Evolutionary conservation across 2,113 vertebrate species (phyloP).

Genomic region (Callaeas wilsoni): DNA sequence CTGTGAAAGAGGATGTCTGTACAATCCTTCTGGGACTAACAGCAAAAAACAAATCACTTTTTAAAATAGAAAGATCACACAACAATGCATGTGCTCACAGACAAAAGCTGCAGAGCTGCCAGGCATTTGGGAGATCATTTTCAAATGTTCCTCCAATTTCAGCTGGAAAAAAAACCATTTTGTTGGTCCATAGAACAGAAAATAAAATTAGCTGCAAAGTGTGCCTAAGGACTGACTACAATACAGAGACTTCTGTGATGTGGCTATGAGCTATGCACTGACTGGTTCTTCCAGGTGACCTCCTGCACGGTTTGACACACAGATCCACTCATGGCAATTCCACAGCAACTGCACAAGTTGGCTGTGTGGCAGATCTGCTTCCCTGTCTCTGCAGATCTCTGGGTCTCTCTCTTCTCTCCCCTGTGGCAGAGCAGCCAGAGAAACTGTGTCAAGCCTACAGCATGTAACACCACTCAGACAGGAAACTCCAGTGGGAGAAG

Average conservation of each 20-base stretch:
- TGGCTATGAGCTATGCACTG: background rate
- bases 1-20: background rate
- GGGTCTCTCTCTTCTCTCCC: background rate
- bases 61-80: background rate
- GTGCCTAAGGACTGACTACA: background rate
- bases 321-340: background rate
- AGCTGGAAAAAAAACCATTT: background rate
- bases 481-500: background rate
- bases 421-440: background rate
- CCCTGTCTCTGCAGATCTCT: background rate
- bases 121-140: background rate
- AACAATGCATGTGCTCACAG: background rate
- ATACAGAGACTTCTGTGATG: background rate
- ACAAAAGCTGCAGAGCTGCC: background rate
- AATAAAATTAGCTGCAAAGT: background rate
- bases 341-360: background rate
- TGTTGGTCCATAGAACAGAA: background rate
- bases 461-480: background rate
- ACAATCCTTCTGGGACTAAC: background rate
- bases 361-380: background rate
- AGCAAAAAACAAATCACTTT: background rate
- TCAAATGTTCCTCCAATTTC: background rate
- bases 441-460: background rate
- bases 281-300: background rate
- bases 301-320: no score